Percentiles rank a stretch among this genome's conserved stretches.
Conservation (phyloP, 1,140 invertebrate species). For the Apis cerana region DNA sequence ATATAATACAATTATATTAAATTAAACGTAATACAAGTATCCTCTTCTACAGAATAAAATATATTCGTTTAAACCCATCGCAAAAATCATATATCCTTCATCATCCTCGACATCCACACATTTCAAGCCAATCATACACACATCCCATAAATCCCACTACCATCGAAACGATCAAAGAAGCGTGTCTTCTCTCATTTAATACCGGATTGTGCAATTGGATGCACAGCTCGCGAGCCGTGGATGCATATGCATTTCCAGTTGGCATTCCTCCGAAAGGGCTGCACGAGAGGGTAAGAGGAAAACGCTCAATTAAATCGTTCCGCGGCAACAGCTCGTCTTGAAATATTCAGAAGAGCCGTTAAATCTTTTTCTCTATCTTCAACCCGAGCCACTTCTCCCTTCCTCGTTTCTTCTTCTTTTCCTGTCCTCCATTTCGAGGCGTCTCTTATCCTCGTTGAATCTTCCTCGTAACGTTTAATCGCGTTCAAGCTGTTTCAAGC, state of each 20-base stretch:
- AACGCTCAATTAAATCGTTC: constrained; percentile 62
- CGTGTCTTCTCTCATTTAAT: constrained; percentile 8
- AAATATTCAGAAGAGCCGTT: constrained; percentile 60
- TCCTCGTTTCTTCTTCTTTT: not conserved
- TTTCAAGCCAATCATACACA: not conserved
- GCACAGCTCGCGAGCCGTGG: not conserved
- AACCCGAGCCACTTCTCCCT: not conserved
- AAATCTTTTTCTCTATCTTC: constrained; percentile 58
- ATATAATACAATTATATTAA: too few relatives aligned
- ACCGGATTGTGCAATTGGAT: not conserved
- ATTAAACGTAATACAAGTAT: too few relatives aligned
- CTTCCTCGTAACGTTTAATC: constrained; percentile 26
- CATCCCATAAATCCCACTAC: not conserved
- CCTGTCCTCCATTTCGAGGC: not conserved
- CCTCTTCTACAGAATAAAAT: too few relatives aligned
- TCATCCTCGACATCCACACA: not conserved
- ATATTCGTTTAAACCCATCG: too few relatives aligned
- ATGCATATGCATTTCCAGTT: constrained; percentile 45
- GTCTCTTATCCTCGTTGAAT: not conserved
- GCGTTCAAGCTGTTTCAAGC: not conserved
- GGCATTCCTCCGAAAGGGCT: constrained; percentile 12
- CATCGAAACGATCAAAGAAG: constrained; percentile 1
- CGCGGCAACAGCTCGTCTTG: constrained; percentile 47
- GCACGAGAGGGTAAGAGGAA: constrained; percentile 31
- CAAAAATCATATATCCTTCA: too few relatives aligned